These are phyloP conservation scores for Betta splendens DNA, from an alignment of 2,797 vertebrate genomes.

Conservation along the genomic window DNA sequence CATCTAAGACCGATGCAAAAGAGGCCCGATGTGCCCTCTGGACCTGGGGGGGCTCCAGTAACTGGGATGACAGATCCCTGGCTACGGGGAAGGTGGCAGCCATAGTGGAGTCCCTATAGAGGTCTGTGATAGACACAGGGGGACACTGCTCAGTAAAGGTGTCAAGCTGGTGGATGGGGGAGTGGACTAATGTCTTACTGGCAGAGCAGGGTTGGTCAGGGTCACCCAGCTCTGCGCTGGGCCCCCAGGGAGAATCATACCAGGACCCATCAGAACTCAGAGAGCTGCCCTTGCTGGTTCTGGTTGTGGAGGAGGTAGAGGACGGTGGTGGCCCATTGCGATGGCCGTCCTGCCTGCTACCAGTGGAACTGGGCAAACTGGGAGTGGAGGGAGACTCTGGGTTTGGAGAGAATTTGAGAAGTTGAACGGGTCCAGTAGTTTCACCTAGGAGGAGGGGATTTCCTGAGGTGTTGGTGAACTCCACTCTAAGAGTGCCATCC, in stretches of 20 bases:
- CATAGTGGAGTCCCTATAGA: conserved; percentile 83
- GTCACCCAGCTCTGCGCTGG: conserved; percentile 82
- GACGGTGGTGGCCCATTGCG: conserved; percentile 68
- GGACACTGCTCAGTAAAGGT: conserved; percentile 83
- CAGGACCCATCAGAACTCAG: conserved; percentile 93
- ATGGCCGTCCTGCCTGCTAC: conserved; percentile 70
- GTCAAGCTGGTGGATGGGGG: conserved; percentile 78
- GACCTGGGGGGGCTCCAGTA: conserved; percentile 60
- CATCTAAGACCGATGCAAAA: conserved; percentile 87
- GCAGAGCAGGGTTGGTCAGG: conserved; percentile 79
- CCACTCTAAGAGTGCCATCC: conserved; percentile 90
- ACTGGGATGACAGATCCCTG: conserved; percentile 78
- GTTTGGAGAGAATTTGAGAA: conserved; percentile 91
- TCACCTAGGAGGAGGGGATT: conserved; percentile 76
- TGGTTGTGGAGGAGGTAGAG: conserved; percentile 83
- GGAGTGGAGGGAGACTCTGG: conserved; percentile 80
- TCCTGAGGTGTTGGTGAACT: conserved; percentile 88
- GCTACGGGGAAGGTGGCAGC: conserved; percentile 78
- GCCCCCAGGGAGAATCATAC: conserved; percentile 95
- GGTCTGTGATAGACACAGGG: conserved; percentile 84
- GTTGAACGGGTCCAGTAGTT: conserved; percentile 87
- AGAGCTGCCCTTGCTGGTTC: conserved; percentile 93
- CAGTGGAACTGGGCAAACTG: conserved; percentile 74
- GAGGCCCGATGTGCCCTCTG: conserved; percentile 83
- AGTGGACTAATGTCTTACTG: conserved; percentile 74